A percentile compares a stretch with the other conserved stretches of the same genome.
These are phyloP conservation scores for Idaea dimidiata DNA, from an alignment of 2,888 invertebrate genomes.

Conservation along the genomic window DNA sequence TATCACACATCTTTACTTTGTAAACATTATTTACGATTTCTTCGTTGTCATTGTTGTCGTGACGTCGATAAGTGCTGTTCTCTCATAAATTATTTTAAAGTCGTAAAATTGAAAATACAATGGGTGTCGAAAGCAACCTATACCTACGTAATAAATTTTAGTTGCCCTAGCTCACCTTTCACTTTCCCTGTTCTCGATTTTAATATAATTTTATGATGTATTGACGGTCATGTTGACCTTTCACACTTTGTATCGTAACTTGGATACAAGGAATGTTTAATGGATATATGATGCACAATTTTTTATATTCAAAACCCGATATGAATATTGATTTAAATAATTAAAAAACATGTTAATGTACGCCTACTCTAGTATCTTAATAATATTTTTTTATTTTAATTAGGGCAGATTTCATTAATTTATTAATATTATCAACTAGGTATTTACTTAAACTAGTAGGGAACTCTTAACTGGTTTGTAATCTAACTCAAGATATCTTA, in stretches of 20 bases:
- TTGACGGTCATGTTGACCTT: conserved; percentile 74
- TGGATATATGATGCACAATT: conserved; percentile 49
- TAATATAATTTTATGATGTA: conserved; percentile 81
- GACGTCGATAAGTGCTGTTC: conserved; percentile 47
- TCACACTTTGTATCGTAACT: conserved; percentile 72
- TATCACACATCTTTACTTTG: conserved; percentile 24
- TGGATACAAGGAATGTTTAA: conserved; percentile 45
- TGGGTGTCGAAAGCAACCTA: conserved; percentile 76
- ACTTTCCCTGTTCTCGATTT: conserved; percentile 77
- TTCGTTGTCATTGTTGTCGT: conserved; percentile 18
- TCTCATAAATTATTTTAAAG: conserved; percentile 60
- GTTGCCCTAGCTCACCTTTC: conserved; percentile 68
- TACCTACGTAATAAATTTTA: conserved; percentile 75
- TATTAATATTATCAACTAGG: no score
- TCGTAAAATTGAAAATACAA: conserved; percentile 68
- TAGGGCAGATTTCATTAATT: no score
- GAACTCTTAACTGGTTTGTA: no score
- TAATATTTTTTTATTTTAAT: no score
- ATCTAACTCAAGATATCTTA: no score
- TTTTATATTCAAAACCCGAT: conserved; percentile 54
- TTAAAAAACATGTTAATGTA: no score
- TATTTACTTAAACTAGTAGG: no score
- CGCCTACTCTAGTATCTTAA: no score
- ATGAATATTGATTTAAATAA: conserved; percentile 27
- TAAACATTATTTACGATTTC: conserved; percentile 15